Base-by-base conservation (phyloP, 2,888 invertebrate genomes). In the Venustoraphidia nigricollis region DNA sequence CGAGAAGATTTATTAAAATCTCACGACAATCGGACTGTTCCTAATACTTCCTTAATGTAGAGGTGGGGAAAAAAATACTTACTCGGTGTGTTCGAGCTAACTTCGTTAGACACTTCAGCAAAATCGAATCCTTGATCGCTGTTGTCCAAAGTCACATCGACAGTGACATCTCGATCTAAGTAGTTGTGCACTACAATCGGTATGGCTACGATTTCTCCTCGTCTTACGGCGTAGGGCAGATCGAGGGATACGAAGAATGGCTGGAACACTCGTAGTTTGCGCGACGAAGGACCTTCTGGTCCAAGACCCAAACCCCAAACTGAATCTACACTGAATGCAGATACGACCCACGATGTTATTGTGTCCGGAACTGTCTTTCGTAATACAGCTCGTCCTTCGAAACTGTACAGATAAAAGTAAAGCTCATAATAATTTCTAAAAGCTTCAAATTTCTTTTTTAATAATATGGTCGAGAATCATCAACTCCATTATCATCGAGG, bases 151-250 rank as follows among this genome's bases (percentile, higher is more conserved):
- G 87, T 85, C 0, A 96, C 81, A 57, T 89, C 86, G 0, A 86
- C 87, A 10, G 74, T 73, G 1, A 86, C 71, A 53, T 88, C 81
- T 51, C 80, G 79, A 10, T 81, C 78, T 67, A 90, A 74, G 58
- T 94, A 89, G 65, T 94, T 97, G 65, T 87, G 90, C 9, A 96
- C 78, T 2, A 89, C 82, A 10, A 90, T 81, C 43, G 94, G 86
- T 46, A 94, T 76, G 0, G 91, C 83, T 47, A 97, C 75, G 9
- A 87, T 82, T 71, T 98, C 98, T 27, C 93, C 94, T 52, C 83
- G 76, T 57, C 90, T 84, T 10, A 97, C 79, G 0, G 87, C 82
- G 57, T 88, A 85, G 0, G 97, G 97, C 44, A 96, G 67, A 61
- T 93, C 88, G 9, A 92, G 73, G 9, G 83, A 79, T 41, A 95